A percentile compares a stretch with the other conserved stretches of the same genome.
Evolutionary conservation across 2,797 vertebrate species (phyloP).

Genomic region (Poeciliopsis paucimaculata): DNA sequence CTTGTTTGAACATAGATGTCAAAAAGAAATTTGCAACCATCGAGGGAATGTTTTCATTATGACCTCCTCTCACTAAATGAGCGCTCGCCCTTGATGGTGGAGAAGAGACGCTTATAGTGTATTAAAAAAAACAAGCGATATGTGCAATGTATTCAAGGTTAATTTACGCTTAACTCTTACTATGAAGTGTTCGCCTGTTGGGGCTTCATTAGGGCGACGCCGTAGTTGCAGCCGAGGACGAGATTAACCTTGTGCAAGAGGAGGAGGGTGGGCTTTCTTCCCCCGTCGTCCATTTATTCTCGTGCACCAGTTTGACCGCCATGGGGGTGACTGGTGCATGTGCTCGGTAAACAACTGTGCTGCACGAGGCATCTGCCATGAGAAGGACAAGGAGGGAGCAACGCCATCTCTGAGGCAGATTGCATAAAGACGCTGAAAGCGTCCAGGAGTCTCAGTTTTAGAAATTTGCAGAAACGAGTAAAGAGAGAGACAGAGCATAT

Average conservation of each 20-base stretch:
- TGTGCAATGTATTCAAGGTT: conserved; percentile 82
- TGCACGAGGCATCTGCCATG: conserved; percentile 63
- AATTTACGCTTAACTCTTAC: conserved; percentile 87
- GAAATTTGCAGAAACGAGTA: neutral
- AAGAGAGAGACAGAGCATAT: neutral
- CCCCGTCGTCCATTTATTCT: conserved; percentile 66
- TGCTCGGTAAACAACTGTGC: conserved; percentile 75
- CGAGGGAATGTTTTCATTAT: conserved; percentile 71
- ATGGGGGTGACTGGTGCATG: conserved; percentile 52
- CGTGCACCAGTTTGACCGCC: conserved; percentile 42
- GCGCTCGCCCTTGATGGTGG: conserved; percentile 75
- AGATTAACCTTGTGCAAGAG: conserved; percentile 80
- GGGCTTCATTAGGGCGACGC: conserved; percentile 85
- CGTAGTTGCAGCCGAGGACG: conserved; percentile 68
- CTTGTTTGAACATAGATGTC: conserved; percentile 63
- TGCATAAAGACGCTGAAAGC: conserved; percentile 8
- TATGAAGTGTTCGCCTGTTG: conserved; percentile 83
- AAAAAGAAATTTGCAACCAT: conserved; percentile 69
- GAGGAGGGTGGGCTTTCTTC: conserved; percentile 46
- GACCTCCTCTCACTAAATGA: conserved; percentile 78
- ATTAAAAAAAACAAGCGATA: conserved; percentile 51
- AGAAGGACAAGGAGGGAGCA: conserved; percentile 62
- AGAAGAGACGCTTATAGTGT: conserved; percentile 67
- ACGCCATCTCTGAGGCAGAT: conserved; percentile 13
- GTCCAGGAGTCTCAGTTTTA: neutral